Base-by-base conservation (phyloP, 1,140 invertebrate genomes). In the Drosophila obscura region DNA sequence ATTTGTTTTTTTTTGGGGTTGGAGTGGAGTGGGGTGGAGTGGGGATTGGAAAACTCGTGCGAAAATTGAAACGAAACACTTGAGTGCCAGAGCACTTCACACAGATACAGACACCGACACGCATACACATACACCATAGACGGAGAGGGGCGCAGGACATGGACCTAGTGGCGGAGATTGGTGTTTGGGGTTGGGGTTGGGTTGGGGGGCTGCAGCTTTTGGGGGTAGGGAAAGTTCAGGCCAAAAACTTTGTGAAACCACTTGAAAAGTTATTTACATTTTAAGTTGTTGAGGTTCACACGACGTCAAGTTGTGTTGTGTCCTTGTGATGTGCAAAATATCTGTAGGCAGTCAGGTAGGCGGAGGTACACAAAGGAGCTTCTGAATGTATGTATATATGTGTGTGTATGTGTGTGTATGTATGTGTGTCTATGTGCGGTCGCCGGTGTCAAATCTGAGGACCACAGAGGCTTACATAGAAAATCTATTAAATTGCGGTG, bases 231-330 rank as follows among this genome's bases (percentile, higher is more conserved):
- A 73, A 67, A 83, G 73, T 87, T 81, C 60, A 71, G 78, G 75
- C 57, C 79, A 72, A 82, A 87, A 87, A 88, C 83, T 87, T 87
- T 88, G 56, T 65, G 83, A 87, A 87, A 87, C 83, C 79, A 88
- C 83, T 87, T 87, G 82, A 87, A 87, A 87, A 87, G 82, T 87
- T 87, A 87, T 87, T 87, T 88, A 87, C 82, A 87, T 87, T 87
- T 87, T 87, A 87, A 87, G 82, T 87, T 87, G 82, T 88, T 87
- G 83, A 88, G 83, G 83, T 87, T 87, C 82, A 88, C 83, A 87
- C 79, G 80, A 88, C 82, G 69, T 85, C 74, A 80, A 88, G 78
- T 82, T 75, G 78, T 82, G 82, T 82, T 87, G 82, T 87, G 78
- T 85, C 74, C 82, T 81, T 87, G 77, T 84, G 81, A 81, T 81